Conservation (phyloP, 2,113 vertebrate species). For the Passer domesticus region DNA sequence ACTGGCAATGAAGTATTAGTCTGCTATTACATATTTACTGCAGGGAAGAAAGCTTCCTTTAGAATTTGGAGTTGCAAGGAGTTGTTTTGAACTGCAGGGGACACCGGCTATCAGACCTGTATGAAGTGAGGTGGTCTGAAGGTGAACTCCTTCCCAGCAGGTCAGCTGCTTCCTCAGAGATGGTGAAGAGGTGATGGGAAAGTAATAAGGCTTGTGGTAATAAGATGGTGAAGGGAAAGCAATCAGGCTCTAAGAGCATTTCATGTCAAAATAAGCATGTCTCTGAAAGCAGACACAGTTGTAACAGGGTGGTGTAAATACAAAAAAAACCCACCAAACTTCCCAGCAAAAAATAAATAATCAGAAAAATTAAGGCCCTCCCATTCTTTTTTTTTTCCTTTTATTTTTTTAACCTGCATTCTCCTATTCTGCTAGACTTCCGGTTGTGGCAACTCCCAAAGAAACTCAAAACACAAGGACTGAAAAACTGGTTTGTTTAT, state of each 20-base stretch:
- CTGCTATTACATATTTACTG: too few relatives aligned
- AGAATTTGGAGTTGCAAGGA: background rate
- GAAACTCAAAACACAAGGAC: background rate
- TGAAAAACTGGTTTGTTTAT: background rate
- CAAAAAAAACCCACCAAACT: background rate
- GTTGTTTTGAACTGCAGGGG: background rate
- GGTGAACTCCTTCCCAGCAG: background rate
- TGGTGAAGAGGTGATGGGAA: too few relatives aligned
- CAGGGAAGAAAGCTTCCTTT: background rate
- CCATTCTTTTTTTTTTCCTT: too few relatives aligned
- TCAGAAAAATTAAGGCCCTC: fast-evolving
- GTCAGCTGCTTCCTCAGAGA: background rate
- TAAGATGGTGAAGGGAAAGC: background rate
- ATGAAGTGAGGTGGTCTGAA: background rate
- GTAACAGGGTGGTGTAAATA: background rate
- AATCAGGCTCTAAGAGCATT: background rate
- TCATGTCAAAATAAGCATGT: background rate
- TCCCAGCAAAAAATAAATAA: background rate
- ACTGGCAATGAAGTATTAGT: background rate
- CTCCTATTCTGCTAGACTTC: background rate
- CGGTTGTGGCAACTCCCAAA: background rate
- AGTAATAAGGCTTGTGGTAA: background rate
- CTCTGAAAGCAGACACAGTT: background rate
- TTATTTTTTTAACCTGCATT: background rate
- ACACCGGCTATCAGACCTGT: background rate